phyloP scores from a whole-genome alignment of 2,888 invertebrate species.

The Palloptera scutellata region DNA sequence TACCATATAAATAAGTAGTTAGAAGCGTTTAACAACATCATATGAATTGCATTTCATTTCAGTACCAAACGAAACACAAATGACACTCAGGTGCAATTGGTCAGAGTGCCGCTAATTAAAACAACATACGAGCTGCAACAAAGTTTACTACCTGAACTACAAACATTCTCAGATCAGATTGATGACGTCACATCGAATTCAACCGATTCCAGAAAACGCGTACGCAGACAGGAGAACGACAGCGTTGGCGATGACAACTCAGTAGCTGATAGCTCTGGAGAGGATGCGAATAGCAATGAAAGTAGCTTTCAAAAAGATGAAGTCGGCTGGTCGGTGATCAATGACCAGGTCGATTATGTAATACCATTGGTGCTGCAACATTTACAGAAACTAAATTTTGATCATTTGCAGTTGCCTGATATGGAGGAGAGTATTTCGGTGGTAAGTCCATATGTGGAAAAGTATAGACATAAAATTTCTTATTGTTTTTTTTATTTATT shows the following conservation, averaged over 20 bases:
- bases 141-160: not conserved
- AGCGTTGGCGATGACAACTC: not conserved
- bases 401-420: constrained; percentile 57
- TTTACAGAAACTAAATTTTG: constrained; percentile 54
- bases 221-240: not conserved
- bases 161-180: not conserved
- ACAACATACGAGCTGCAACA: constrained; percentile 4
- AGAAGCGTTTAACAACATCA: no score
- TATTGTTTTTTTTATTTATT: not conserved
- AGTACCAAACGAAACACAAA: not conserved
- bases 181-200: not conserved
- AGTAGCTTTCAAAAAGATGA: constrained; percentile 37
- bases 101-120: constrained; percentile 11
- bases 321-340: constrained; percentile 59
- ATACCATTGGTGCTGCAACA: constrained; percentile 57
- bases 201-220: not conserved
- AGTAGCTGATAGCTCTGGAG: not conserved
- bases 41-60: no score
- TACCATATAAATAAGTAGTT: no score
- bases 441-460: constrained; percentile 51
- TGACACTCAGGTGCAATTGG: constrained; percentile 5
- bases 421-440: constrained; percentile 59
- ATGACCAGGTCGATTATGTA: constrained; percentile 62
- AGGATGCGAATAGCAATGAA: not conserved
- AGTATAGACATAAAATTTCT: not conserved